Percentiles rank a stretch among this genome's conserved stretches.
Conservation (phyloP, 2,113 vertebrate genomes). For the Caretta caretta region DNA sequence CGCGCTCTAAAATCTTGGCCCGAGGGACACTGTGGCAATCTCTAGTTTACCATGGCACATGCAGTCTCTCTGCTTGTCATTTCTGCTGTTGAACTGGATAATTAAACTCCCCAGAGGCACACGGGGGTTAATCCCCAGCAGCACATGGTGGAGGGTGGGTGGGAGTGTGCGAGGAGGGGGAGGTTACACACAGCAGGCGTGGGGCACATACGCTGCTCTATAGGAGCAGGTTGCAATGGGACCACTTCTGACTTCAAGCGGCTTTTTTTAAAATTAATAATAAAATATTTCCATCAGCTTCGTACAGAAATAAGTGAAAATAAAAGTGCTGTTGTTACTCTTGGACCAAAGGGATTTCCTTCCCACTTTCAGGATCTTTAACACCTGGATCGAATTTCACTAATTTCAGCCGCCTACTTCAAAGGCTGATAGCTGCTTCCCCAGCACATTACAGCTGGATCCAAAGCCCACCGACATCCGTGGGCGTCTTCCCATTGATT, state of each 20-base stretch:
- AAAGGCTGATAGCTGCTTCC: constrained; percentile 62
- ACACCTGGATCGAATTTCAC: constrained; percentile 77
- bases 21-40: constrained; percentile 8
- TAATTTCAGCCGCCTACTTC: constrained; percentile 65
- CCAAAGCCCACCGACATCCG: constrained; percentile 51
- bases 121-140: not conserved
- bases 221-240: constrained; percentile 10
- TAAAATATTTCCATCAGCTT: constrained; percentile 41
- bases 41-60: not conserved
- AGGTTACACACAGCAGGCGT: not conserved
- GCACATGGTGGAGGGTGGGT: not conserved
- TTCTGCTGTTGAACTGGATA: not conserved
- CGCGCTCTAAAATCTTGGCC: not conserved
- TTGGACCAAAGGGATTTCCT: constrained; percentile 73
- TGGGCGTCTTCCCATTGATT: constrained; percentile 65
- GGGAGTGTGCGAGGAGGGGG: not conserved
- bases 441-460: constrained; percentile 39
- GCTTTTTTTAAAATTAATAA: constrained; percentile 18
- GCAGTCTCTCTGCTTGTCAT: not conserved
- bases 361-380: constrained; percentile 70
- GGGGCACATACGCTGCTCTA: constrained; percentile 36
- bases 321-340: constrained; percentile 76
- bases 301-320: constrained; percentile 65
- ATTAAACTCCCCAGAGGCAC: not conserved
- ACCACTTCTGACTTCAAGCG: not conserved